phyloP scores from a whole-genome alignment of 2,888 invertebrate species.

The Campoplex nolae region DNA sequence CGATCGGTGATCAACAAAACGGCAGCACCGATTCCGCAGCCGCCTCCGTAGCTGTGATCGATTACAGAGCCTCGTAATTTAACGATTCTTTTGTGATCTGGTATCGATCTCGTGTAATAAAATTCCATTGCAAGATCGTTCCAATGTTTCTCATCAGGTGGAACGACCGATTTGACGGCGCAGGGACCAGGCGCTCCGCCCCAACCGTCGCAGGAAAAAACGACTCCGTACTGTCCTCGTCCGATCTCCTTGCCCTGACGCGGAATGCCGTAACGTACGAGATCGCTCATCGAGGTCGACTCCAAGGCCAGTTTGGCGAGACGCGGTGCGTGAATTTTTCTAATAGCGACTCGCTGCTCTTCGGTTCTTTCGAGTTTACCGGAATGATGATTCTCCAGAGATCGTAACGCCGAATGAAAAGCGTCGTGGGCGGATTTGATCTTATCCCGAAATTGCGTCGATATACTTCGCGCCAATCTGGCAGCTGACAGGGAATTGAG shows the following conservation, averaged over 20 bases:
- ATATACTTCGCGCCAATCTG: conserved; percentile 90
- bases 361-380: conserved; percentile 92
- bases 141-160: conserved; percentile 95
- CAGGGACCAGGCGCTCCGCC: conserved; percentile 92
- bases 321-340: conserved; percentile 92
- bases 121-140: conserved; percentile 96
- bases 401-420: conserved; percentile 90
- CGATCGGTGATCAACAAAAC: conserved; percentile 93
- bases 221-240: conserved; percentile 95
- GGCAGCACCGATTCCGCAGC: conserved; percentile 86
- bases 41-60: conserved; percentile 90
- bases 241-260: conserved; percentile 89
- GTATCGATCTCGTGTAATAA: conserved; percentile 94
- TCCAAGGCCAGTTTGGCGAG: conserved; percentile 93
- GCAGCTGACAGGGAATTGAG: conserved; percentile 89
- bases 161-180: conserved; percentile 95
- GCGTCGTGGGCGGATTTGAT: conserved; percentile 91
- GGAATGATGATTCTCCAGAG: conserved; percentile 89
- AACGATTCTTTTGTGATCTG: conserved; percentile 92
- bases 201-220: conserved; percentile 90
- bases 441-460: conserved; percentile 91
- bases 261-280: conserved; percentile 90
- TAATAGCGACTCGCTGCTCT: conserved; percentile 90
- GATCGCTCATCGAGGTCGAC: conserved; percentile 93
- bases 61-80: conserved; percentile 92